Percentiles rank a stretch among this genome's conserved stretches.
Conservation (phyloP, 2,888 invertebrate genomes). For the Platynereis dumerilii region DNA sequence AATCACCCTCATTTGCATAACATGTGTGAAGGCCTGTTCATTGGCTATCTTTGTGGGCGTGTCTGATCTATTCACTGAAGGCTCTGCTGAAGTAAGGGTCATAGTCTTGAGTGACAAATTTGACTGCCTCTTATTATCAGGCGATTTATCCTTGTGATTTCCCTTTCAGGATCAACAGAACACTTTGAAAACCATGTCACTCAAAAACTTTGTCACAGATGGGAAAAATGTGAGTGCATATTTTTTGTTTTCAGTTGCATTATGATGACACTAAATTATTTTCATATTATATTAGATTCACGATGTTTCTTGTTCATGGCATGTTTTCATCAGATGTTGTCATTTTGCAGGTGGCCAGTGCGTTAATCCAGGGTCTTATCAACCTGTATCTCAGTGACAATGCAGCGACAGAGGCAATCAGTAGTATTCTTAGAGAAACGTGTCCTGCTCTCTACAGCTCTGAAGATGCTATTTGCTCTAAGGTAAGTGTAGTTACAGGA, state of each 20-base stretch:
- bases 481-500: slow-evolving; percentile 76
- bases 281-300: not conserved
- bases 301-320: not conserved
- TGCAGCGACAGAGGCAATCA: slow-evolving; percentile 92
- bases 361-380: slow-evolving; percentile 83
- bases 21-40: too few species aligned
- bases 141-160: too few species aligned
- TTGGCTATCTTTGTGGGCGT: too few species aligned
- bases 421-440: slow-evolving; percentile 81
- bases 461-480: slow-evolving; percentile 95
- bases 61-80: too few species aligned
- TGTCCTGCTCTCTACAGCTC: slow-evolving; percentile 93
- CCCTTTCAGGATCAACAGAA: slow-evolving; percentile 68
- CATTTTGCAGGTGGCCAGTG: slow-evolving; percentile 64
- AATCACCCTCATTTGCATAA: too few species aligned
- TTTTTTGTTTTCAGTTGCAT: too few species aligned
- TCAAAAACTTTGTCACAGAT: slow-evolving; percentile 59
- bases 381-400: slow-evolving; percentile 93
- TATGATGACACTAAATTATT: too few species aligned
- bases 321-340: not conserved
- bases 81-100: too few species aligned
- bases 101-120: too few species aligned
- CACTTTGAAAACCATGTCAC: slow-evolving; percentile 69
- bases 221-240: slow-evolving; percentile 28
- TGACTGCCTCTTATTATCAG: too few species aligned